Base-by-base conservation (phyloP, 2,113 vertebrate species). In the Bubo blakistoni region DNA sequence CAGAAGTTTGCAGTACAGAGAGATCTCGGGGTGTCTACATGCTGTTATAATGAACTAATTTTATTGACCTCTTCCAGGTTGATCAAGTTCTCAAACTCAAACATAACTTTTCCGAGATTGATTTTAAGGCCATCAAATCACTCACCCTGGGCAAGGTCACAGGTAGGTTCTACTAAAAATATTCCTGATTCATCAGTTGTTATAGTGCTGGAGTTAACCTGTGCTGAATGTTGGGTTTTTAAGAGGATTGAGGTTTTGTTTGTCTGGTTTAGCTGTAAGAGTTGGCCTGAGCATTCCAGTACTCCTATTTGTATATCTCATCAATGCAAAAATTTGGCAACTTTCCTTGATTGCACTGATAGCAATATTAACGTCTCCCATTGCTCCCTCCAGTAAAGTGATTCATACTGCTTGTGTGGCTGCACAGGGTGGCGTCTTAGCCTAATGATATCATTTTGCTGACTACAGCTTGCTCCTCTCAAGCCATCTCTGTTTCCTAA, bases 141-240 rank as follows among this genome's bases (percentile, higher is more conserved):
- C 98, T 99, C 91, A 99, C 98, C 79, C 97, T 99, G 97, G 99
- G 99, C 95, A 99, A 99, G 98, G 97, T 99, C 97, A 97, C 98
- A 98, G 98, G 99, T 99, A 98, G 97, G 98, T 81, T 77, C 44
- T 51, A 10, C 51, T 69, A 38, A 95, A 92, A 91, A 46, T 70
- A 76, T 70, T 82, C 32, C 40, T 66, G 27, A 74, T 69, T 80
- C 2, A 3, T 93, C n/a, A 47, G 29, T 94, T 52, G 13, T 76
- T 69, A 30, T 11, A n/a, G 25, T 54, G n/a, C 47, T 88, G 57
- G 27, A 84, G 49, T 91, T 70, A 80, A 71, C 34, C 38, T 61
- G 6, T 67, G 20, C 22, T 69, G 11, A 47, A 20, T 78, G 44
- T 61, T 90, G 57, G 25, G 10, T 19, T 96, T 95, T 94, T 66